Conservation (phyloP, 2,113 vertebrate genomes). For the Rhinichthys klamathensis region DNA sequence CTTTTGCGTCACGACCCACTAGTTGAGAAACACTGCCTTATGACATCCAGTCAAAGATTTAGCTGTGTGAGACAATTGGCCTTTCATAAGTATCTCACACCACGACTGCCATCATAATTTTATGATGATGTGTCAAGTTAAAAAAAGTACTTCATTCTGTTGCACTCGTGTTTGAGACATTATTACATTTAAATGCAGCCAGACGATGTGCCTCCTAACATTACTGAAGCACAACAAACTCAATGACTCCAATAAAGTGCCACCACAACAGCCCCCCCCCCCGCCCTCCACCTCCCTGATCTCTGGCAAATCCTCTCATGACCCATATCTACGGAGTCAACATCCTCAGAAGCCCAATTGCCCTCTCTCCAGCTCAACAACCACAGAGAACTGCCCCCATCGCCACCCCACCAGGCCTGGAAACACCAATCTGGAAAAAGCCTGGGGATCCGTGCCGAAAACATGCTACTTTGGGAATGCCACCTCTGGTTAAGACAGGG, state of each 20-base stretch:
- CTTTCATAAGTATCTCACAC: background rate
- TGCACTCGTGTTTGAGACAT: background rate
- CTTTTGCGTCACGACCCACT: too few relatives aligned
- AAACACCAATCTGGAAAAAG: conserved; percentile 45
- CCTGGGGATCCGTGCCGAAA: conserved; percentile 31
- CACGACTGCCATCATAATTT: background rate
- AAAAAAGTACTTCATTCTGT: conserved; percentile 6
- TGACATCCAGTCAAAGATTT: background rate
- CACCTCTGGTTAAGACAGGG: conserved; percentile 38
- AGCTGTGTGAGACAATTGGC: background rate
- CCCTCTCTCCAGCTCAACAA: conserved; percentile 6
- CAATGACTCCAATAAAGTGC: conserved; percentile 9
- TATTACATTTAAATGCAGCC: background rate
- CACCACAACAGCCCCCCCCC: conserved; percentile 1
- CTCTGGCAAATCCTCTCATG: conserved; percentile 36
- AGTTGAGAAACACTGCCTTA: background rate
- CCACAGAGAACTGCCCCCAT: conserved; percentile 23
- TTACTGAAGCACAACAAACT: conserved; percentile 33
- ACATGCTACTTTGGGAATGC: conserved; percentile 44
- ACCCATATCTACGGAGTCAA: conserved; percentile 30
- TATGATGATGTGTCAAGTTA: background rate
- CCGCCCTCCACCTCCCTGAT: background rate
- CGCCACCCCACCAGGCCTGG: conserved; percentile 31
- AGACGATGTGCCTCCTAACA: background rate
- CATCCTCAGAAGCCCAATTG: conserved; percentile 16